These are phyloP conservation scores for Capreolus pygargus DNA, from an alignment of 2,113 vertebrate species.

Conservation along the genomic window DNA sequence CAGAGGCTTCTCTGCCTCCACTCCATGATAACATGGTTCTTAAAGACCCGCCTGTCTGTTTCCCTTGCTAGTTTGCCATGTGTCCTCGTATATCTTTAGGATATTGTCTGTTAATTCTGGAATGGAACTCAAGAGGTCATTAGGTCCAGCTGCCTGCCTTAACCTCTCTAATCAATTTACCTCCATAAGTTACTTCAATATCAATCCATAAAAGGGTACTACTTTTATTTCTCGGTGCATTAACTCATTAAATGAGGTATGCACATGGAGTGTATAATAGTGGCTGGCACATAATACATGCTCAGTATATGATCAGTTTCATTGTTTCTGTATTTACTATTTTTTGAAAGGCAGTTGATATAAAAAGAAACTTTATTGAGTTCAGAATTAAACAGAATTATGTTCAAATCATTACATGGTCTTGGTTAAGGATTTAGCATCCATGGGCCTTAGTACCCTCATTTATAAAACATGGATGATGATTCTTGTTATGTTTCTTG, in stretches of 20 bases:
- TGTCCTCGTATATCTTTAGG: constrained; percentile 32
- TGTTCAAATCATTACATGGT: neutral
- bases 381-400: neutral
- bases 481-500: neutral
- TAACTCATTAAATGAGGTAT: neutral
- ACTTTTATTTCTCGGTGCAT: neutral
- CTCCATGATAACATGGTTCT: neutral
- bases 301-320: neutral
- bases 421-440: neutral
- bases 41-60: neutral
- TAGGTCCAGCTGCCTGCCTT: neutral
- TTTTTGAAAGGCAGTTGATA: neutral
- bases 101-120: constrained; percentile 1
- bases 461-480: neutral
- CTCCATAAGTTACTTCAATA: neutral
- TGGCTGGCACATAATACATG: neutral
- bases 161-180: neutral
- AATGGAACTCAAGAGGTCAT: neutral
- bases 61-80: neutral
- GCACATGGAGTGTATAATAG: neutral
- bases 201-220: neutral
- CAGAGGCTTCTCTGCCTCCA: neutral
- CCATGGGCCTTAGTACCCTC: neutral
- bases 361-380: neutral
- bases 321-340: neutral